Conservation (phyloP, 2,113 vertebrate species). For the Bolborhynchus lineola region DNA sequence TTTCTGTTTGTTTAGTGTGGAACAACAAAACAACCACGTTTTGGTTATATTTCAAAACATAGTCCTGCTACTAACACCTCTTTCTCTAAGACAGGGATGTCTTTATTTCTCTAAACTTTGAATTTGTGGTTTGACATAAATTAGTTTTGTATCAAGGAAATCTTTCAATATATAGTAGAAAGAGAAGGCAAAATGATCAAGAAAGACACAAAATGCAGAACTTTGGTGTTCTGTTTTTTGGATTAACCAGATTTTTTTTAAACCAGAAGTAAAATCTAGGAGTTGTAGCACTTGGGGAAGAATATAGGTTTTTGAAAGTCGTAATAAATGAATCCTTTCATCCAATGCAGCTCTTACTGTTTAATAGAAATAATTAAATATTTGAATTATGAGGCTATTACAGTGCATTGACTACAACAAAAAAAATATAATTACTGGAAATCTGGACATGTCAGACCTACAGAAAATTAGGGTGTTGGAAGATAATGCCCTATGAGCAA, state of each 20-base stretch:
- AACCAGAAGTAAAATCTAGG: background rate
- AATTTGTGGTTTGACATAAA: background rate
- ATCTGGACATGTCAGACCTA: background rate
- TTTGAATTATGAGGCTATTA: background rate
- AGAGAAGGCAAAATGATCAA: background rate
- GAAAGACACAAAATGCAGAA: background rate
- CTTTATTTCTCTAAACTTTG: background rate
- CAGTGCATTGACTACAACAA: background rate
- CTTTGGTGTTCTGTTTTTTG: background rate
- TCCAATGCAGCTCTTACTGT: background rate
- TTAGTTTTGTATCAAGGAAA: background rate
- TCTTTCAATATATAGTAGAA: background rate
- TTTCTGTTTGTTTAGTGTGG: background rate
- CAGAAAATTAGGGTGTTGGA: background rate
- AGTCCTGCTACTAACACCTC: background rate
- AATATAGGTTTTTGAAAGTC: background rate
- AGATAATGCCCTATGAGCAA: background rate
- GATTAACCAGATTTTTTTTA: background rate
- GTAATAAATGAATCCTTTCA: background rate
- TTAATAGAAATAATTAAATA: background rate
- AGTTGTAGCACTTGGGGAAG: background rate
- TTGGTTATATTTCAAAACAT: background rate
- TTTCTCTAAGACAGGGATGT: background rate
- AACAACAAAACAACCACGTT: background rate
- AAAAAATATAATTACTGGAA: background rate